Evolutionary conservation across 2,888 invertebrate genomes (phyloP).

Genomic region (Rotaria sp.): DNA sequence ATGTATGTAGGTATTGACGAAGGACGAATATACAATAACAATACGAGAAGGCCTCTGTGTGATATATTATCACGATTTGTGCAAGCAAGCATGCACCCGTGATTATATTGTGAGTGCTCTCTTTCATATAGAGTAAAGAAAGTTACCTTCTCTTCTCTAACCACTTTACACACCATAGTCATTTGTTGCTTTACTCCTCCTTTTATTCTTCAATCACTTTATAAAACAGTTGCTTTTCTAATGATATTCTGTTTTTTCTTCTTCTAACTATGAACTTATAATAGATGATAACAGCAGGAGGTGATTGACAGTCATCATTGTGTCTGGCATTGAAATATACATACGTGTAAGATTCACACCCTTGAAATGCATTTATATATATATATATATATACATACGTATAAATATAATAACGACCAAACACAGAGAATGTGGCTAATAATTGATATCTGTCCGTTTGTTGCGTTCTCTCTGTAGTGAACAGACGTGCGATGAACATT

Average conservation of each 20-base stretch:
- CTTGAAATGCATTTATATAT: not conserved
- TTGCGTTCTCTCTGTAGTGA: not conserved
- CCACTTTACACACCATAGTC: not conserved
- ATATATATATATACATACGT: not conserved
- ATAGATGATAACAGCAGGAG: conserved; percentile 3
- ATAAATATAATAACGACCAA: not conserved
- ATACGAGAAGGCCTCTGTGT: not conserved
- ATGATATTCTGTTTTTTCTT: not conserved
- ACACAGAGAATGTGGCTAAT: conserved; percentile 2
- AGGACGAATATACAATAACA: conserved; percentile 19
- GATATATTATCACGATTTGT: conserved; percentile 23
- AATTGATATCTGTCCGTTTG: conserved; percentile 15
- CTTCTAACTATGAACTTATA: not conserved
- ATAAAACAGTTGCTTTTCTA: not conserved
- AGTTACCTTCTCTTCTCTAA: not conserved
- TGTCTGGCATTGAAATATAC: conserved; percentile 22
- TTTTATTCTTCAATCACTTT: not conserved
- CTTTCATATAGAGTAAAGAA: not conserved
- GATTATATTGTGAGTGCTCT: conserved; percentile 4
- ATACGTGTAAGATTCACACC: conserved; percentile 13
- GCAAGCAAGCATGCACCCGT: not conserved
- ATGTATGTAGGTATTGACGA: not conserved
- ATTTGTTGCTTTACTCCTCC: not conserved
- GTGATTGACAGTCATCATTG: not conserved
- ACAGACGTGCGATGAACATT: not conserved